A percentile compares a stretch with the other conserved stretches of the same genome.
Conservation (phyloP, 2,113 vertebrate species). For the Peromyscus maniculatus region DNA sequence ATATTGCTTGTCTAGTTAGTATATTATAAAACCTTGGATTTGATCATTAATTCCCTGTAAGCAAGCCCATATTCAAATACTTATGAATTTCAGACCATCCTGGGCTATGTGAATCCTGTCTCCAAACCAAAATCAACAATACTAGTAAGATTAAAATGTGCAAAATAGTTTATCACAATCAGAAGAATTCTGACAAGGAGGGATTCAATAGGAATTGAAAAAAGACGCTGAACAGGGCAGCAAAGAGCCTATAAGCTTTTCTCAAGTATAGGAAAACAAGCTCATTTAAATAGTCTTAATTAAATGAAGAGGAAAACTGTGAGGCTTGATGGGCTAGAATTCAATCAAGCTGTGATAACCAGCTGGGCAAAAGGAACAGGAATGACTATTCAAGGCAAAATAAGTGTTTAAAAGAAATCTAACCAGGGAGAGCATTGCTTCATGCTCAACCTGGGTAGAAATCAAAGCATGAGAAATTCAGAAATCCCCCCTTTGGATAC, state of each 20-base stretch:
- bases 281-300: slow-evolving; percentile 57
- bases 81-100: neutral
- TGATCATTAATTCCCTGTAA: neutral
- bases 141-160: neutral
- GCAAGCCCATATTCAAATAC: neutral
- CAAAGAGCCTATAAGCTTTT: neutral
- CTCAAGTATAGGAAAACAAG: slow-evolving; percentile 12
- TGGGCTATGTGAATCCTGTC: neutral
- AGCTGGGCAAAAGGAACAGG: neutral
- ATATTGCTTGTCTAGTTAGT: neutral
- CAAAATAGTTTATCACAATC: neutral
- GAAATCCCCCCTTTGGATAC: neutral
- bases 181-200: neutral
- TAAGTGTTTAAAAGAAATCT: neutral
- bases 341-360: slow-evolving; percentile 55
- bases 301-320: slow-evolving; percentile 48
- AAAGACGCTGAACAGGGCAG: neutral
- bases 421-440: neutral
- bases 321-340: slow-evolving; percentile 42
- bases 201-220: neutral
- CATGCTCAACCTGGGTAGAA: neutral
- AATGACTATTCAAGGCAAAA: neutral
- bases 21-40: neutral
- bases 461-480: neutral
- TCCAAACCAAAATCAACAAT: neutral